Evolutionary conservation across 2,113 vertebrate genomes (phyloP).

Genomic region (Cercocebus atys): DNA sequence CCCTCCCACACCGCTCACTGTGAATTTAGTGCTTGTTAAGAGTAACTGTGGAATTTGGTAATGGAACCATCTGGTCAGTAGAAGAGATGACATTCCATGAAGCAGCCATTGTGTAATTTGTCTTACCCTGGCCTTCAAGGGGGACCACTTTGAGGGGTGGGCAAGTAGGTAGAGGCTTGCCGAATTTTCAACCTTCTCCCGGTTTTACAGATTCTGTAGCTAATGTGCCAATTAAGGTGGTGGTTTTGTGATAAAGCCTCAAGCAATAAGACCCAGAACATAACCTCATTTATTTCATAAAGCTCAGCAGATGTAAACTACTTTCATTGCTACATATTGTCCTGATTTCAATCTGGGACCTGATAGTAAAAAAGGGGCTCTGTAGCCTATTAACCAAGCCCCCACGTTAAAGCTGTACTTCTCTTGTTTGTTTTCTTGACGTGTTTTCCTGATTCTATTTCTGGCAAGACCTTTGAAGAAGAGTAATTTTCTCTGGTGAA

Average conservation of each 20-base stretch:
- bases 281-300: background rate
- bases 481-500: slow-evolving; percentile 21
- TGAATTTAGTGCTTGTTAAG: background rate
- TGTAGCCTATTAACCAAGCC: background rate
- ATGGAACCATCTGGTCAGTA: background rate
- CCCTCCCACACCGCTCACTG: too few relatives aligned
- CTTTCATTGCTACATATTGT: background rate
- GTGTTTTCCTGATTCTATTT: slow-evolving; percentile 30
- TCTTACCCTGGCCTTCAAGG: background rate
- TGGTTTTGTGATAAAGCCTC: background rate
- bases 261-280: rapidly evolving
- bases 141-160: background rate
- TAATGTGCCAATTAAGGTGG: background rate
- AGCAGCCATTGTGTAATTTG: background rate
- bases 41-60: background rate
- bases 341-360: slow-evolving; percentile 2
- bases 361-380: background rate
- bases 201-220: background rate
- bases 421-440: background rate
- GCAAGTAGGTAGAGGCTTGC: background rate
- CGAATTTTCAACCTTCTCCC: background rate
- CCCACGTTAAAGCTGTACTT: background rate
- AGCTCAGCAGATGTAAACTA: background rate
- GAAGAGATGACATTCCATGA: background rate
- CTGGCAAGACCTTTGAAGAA: slow-evolving; percentile 28